Conservation (phyloP, 2,113 vertebrate species). For the Bubo bubo region DNA sequence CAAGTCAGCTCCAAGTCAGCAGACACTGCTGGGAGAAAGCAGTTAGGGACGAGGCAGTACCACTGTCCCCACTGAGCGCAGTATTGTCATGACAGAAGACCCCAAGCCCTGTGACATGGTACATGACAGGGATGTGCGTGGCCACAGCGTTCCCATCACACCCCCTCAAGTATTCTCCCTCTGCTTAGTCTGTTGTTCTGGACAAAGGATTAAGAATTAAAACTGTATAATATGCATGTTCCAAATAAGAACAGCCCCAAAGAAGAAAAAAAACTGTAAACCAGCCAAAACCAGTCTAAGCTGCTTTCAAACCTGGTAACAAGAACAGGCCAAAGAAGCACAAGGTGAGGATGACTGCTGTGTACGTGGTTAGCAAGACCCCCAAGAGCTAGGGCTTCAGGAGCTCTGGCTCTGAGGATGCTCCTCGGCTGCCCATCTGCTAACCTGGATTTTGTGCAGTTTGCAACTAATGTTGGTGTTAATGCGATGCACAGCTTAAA, state of each 20-base stretch:
- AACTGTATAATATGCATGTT: neutral
- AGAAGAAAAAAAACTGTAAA: neutral
- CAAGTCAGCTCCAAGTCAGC: neutral
- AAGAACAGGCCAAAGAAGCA: neutral
- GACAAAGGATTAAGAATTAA: neutral
- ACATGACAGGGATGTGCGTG: no score
- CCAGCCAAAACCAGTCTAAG: neutral
- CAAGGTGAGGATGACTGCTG: no score
- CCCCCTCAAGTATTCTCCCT: neutral
- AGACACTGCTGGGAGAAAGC: neutral
- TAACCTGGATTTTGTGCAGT: neutral
- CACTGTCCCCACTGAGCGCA: neutral
- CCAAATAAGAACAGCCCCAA: neutral
- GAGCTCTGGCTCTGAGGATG: neutral
- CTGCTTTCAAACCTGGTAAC: neutral
- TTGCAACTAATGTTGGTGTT: neutral
- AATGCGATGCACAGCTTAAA: fast-evolving
- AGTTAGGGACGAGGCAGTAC: neutral
- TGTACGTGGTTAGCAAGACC: neutral
- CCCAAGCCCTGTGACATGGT: neutral
- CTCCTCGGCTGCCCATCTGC: neutral
- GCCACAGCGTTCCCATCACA: neutral
- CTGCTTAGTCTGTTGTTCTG: neutral
- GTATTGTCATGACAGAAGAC: neutral
- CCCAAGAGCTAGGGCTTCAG: neutral